Percentiles rank a stretch among this genome's conserved stretches.
These are phyloP conservation scores for Agrilus mali DNA, from an alignment of 2,888 invertebrate genomes.

Conservation along the genomic window DNA sequence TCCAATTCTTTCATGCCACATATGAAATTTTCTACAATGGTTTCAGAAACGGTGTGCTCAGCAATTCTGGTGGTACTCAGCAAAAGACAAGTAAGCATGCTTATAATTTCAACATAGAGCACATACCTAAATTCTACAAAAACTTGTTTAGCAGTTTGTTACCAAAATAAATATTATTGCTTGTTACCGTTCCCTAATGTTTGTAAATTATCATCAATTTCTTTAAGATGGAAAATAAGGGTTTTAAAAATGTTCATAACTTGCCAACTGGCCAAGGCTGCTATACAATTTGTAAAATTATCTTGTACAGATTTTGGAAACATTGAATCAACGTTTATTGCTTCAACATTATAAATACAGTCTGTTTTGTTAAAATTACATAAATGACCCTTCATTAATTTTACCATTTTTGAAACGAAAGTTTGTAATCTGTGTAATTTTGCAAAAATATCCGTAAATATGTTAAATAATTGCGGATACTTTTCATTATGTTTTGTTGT, in stretches of 20 bases:
- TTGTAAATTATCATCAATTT: constrained; percentile 14
- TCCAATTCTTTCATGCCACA: constrained; percentile 23
- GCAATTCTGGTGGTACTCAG: constrained; percentile 25
- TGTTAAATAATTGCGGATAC: constrained; percentile 22
- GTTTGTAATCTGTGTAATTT: constrained; percentile 28
- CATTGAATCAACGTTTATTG: constrained; percentile 14
- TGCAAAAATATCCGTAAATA: constrained; percentile 25
- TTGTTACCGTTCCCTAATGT: constrained; percentile 14
- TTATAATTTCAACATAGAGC: constrained; percentile 21
- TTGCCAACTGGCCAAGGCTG: constrained; percentile 25
- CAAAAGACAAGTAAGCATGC: constrained; percentile 21
- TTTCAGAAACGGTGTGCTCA: constrained; percentile 24
- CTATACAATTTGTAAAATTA: constrained; percentile 23
- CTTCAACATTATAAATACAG: too few species aligned
- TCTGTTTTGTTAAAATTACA: too few species aligned
- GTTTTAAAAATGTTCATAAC: constrained; percentile 28
- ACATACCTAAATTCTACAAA: not conserved
- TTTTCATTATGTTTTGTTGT: constrained; percentile 12
- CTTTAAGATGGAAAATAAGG: constrained; percentile 23
- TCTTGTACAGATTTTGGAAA: constrained; percentile 23
- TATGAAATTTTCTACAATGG: constrained; percentile 24
- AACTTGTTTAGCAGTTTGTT: too few species aligned
- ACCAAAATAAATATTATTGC: not conserved
- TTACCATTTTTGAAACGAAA: constrained; percentile 26
- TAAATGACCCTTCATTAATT: too few species aligned